phyloP scores from a whole-genome alignment of 2,113 vertebrate species.

The Podarcis cretensis region DNA sequence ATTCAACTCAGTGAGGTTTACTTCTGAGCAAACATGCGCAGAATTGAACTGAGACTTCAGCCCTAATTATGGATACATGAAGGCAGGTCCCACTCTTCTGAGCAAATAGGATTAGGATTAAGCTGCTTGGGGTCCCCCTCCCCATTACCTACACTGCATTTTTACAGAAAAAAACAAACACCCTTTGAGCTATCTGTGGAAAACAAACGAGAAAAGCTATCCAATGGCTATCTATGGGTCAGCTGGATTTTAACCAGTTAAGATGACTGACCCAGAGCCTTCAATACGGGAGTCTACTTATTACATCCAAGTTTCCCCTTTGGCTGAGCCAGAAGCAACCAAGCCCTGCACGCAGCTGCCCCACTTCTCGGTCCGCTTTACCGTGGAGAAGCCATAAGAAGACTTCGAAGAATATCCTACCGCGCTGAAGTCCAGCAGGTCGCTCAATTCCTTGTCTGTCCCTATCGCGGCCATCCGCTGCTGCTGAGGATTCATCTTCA shows the following conservation, averaged over 20 bases:
- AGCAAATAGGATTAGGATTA: background rate
- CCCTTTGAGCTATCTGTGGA: background rate
- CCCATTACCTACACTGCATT: background rate
- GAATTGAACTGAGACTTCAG: background rate
- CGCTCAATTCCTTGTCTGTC: constrained; percentile 99
- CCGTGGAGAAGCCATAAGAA: constrained; percentile 43
- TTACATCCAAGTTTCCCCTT: constrained; percentile 78
- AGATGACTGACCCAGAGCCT: constrained; percentile 75
- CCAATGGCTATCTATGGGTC: constrained; percentile 59
- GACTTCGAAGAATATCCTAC: constrained; percentile 76
- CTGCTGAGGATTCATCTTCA: constrained; percentile 92
- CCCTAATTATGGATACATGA: background rate
- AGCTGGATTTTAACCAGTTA: constrained; percentile 68
- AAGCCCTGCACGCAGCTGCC: constrained; percentile 46
- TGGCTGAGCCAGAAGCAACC: constrained; percentile 50
- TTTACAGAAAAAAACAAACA: background rate
- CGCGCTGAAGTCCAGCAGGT: constrained; percentile 99
- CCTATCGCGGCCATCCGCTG: constrained; percentile 99
- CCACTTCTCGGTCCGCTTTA: constrained; percentile 29
- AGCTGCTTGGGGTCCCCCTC: background rate
- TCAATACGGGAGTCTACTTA: constrained; percentile 77
- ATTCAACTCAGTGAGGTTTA: too few species aligned
- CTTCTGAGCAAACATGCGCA: too few species aligned
- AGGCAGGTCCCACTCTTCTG: background rate
- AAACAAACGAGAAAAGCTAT: constrained; percentile 51